These are phyloP conservation scores for Aulostomus chinensis DNA, from an alignment of 2,797 vertebrate genomes.

Conservation along the genomic window DNA sequence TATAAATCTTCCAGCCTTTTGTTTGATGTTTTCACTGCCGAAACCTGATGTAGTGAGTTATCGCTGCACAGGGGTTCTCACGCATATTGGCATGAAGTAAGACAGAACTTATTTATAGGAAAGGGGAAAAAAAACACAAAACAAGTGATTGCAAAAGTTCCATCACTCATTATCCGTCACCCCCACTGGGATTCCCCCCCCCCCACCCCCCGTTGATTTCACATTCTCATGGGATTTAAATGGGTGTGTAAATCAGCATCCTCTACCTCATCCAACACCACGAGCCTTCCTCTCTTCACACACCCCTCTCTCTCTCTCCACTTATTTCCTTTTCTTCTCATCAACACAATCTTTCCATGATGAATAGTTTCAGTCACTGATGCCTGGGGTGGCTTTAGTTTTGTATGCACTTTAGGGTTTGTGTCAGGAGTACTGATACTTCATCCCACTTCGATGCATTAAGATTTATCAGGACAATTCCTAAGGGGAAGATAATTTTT, in stretches of 20 bases:
- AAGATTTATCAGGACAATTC: slow-evolving; percentile 3
- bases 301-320: slow-evolving; percentile 23
- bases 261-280: slow-evolving; percentile 64
- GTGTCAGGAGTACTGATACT: slow-evolving; percentile 12
- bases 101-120: slow-evolving; percentile 9
- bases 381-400: slow-evolving; percentile 38
- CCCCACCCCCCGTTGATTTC: slow-evolving; percentile 10
- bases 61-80: slow-evolving; percentile 17
- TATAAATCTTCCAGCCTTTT: slow-evolving; percentile 48
- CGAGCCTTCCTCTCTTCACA: slow-evolving; percentile 24
- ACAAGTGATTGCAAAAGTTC: slow-evolving; percentile 1
- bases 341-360: slow-evolving; percentile 58
- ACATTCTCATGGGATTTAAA: slow-evolving; percentile 18
- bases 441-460: slow-evolving; percentile 25
- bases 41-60: slow-evolving; percentile 30
- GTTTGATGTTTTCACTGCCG: slow-evolving; percentile 36
- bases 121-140: background rate
- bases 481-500: slow-evolving; percentile 13
- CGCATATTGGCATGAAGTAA: slow-evolving; percentile 14
- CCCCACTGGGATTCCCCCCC: background rate
- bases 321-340: slow-evolving; percentile 25
- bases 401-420: slow-evolving; percentile 11
- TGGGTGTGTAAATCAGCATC: slow-evolving; percentile 41
- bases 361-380: slow-evolving; percentile 66
- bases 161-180: background rate